Percentiles rank a stretch among this genome's conserved stretches.
Evolutionary conservation across 2,888 invertebrate genomes (phyloP).

Genomic region (Tachystola acroxantha): DNA sequence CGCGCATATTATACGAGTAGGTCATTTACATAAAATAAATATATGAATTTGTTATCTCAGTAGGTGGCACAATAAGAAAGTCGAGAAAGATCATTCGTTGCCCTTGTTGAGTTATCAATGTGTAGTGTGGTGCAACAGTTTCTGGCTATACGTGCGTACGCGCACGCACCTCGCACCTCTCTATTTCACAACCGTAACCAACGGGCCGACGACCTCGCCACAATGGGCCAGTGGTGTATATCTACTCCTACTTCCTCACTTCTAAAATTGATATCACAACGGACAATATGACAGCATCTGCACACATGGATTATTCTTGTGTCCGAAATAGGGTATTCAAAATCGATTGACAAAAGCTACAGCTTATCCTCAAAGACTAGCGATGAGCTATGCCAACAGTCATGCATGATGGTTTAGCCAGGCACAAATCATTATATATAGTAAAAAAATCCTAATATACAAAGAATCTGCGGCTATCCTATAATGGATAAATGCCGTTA

Average conservation of each 20-base stretch:
- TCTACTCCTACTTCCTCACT: conserved; percentile 28
- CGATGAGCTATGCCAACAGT: no score
- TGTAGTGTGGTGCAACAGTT: background rate
- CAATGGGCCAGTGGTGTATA: conserved; percentile 33
- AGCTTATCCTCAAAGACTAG: no score
- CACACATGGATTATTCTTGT: no score
- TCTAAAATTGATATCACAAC: conserved; percentile 11
- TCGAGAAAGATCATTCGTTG: background rate
- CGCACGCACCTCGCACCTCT: conserved; percentile 24
- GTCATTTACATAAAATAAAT: background rate
- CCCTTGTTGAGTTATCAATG: conserved; percentile 1
- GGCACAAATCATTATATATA: no score
- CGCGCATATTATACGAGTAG: no score
- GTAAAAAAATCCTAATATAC: no score
- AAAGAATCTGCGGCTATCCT: conserved; percentile 5
- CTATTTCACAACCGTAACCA: conserved; percentile 32
- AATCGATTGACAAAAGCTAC: no score
- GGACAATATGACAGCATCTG: no score
- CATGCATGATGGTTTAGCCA: no score
- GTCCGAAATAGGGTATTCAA: no score
- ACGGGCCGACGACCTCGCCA: conserved; percentile 45
- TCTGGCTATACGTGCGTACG: conserved; percentile 5
- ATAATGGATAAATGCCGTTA: no score
- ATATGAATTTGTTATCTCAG: conserved; percentile 1
- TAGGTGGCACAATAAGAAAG: conserved; percentile 6